Conservation (phyloP, 2,797 vertebrate genomes). For the Lagorchestes hirsutus region DNA sequence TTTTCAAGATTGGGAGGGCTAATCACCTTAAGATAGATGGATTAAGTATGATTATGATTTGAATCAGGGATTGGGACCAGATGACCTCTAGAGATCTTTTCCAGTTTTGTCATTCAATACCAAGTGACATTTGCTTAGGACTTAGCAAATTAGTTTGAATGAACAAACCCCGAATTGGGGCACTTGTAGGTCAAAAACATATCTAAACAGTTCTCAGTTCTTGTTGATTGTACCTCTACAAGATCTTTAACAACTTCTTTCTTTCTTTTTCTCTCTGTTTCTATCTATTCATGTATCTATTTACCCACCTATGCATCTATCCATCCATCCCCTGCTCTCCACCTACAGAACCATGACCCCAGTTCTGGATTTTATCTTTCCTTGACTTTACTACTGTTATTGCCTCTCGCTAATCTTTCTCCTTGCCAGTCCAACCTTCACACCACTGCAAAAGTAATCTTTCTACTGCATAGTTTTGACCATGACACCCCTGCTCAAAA, state of each 20-base stretch:
- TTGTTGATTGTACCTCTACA: background rate
- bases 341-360: background rate
- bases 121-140: background rate
- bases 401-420: background rate
- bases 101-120: background rate
- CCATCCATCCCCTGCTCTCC: background rate
- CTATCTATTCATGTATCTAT: background rate
- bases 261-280: background rate
- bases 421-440: background rate
- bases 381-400: background rate
- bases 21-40: background rate
- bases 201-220: background rate
- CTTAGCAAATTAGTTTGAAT: background rate
- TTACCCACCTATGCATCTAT: background rate
- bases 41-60: background rate
- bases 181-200: background rate
- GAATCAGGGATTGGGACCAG: background rate
- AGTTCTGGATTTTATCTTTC: background rate
- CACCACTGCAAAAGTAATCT: background rate
- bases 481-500: background rate
- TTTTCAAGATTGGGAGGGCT: conserved; percentile 13
- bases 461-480: background rate
- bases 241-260: background rate
- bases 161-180: background rate
- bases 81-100: background rate